Evolutionary conservation across 2,113 vertebrate species (phyloP).

Genomic region (Ginglymostoma cirratum): DNA sequence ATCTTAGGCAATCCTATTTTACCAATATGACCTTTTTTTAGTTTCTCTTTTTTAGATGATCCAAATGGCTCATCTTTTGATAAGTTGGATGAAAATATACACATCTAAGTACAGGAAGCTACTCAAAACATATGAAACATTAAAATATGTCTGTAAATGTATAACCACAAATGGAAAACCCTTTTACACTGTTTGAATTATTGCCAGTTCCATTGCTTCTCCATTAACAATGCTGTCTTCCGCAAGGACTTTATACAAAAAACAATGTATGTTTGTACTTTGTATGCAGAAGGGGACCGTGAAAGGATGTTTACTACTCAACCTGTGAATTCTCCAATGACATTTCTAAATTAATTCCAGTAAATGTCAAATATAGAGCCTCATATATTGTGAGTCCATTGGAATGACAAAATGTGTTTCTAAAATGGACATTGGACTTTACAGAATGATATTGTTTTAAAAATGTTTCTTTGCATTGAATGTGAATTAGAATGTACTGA

Average conservation of each 20-base stretch:
- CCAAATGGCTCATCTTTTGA: neutral
- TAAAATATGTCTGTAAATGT: neutral
- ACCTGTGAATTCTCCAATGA: neutral
- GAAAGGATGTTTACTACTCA: neutral
- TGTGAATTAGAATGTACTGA: no score
- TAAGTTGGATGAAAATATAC: neutral
- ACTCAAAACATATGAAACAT: neutral
- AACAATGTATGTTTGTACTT: neutral
- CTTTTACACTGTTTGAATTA: neutral
- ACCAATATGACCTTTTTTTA: neutral
- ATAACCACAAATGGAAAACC: neutral
- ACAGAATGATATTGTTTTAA: no score
- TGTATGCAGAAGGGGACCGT: neutral
- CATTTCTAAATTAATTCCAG: neutral
- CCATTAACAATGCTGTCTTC: neutral
- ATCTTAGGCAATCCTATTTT: no score
- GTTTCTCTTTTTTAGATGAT: neutral
- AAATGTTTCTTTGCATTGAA: no score
- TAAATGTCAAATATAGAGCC: neutral
- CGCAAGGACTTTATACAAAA: neutral
- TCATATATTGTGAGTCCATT: neutral
- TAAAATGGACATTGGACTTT: no score
- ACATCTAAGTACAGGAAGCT: neutral
- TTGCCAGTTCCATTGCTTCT: neutral
- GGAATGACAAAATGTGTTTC: neutral